Conservation (phyloP, 2,888 invertebrate species). For the Hyppa rectilinea region DNA sequence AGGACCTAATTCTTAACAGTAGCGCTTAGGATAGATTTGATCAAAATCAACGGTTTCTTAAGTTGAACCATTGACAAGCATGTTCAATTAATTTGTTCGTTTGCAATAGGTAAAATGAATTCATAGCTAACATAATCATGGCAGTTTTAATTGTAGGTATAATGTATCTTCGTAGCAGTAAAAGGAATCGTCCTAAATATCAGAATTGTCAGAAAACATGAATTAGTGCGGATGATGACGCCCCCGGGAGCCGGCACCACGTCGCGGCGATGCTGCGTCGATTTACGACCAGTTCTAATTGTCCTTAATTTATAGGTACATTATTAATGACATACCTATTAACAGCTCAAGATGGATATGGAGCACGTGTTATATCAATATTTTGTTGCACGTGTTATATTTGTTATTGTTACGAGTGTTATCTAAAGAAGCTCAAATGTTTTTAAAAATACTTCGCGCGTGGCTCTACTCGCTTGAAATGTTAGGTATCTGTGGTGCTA, state of each 20-base stretch:
- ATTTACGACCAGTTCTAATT: constrained; percentile 84
- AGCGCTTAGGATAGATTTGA: no score
- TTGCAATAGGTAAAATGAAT: background rate
- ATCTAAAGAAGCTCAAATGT: background rate
- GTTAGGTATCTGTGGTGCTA: no score
- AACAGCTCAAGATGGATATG: constrained; percentile 14
- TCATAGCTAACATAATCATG: background rate
- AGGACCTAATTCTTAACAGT: no score
- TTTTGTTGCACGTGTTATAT: constrained; percentile 1
- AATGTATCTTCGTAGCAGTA: constrained; percentile 2
- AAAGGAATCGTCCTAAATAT: constrained; percentile 31
- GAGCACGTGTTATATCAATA: constrained; percentile 1
- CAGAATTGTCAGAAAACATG: constrained; percentile 78
- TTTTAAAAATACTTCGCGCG: background rate
- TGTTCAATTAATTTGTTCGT: background rate
- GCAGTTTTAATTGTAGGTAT: constrained; percentile 1
- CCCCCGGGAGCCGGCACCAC: constrained; percentile 77
- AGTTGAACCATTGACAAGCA: no score
- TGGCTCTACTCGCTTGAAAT: background rate
- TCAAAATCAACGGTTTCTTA: background rate
- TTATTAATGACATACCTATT: constrained; percentile 42
- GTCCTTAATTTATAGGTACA: constrained; percentile 79
- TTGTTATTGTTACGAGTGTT: background rate
- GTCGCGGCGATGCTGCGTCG: constrained; percentile 70
- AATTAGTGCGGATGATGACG: constrained; percentile 83